Base-by-base conservation (phyloP, 2,113 vertebrate genomes). In the Aplodontia rufa region DNA sequence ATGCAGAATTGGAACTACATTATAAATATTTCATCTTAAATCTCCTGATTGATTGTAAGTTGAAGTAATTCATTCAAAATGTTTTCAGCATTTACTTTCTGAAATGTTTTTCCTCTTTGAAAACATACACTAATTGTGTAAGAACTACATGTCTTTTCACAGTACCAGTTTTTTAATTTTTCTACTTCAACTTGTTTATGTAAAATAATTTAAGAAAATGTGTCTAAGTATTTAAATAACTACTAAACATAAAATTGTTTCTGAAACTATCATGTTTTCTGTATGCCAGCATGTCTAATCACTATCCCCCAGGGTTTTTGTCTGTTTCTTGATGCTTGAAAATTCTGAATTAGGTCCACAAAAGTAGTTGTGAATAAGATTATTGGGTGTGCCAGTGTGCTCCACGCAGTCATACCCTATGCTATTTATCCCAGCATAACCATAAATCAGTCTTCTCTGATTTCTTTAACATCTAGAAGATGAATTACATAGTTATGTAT, bases 371-470 rank as follows among this genome's bases (percentile, higher is more conserved):
- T 17, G 30, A 49, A 7, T 6, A 28, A 49, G 35, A 7, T 17
- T 4, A 24, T 0, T 7, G 2, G 9, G 3, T 14, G 2, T 5
- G 4, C 6, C 68, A 28, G 0, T 24, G 17, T 42, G 7, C 5
- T 22, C 35, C 35, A 6, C 40, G 13, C 3, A 82, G 17, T 14
- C 12, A 1, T 53, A 9, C 24, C 32, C 40, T 66, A 8, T 14
- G 28, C 13, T 24, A 64, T 3, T 28, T 87, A 7, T 69, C 19
- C 49, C 24, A 42, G 2, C 0, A 12, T 22, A 30, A 11, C 5
- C 37, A 3, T 8, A 14, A 60, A 35, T 17, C 10, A 8, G 3
- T 26, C 24, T 58, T 37, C 16, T 30, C 69, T 62, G 17, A 3
- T 11, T 51, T 85, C 37, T 47, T 69, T 28, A 51, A 53, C 5